Evolutionary conservation across 1,140 invertebrate species (phyloP).

Genomic region (Colletes gigas): DNA sequence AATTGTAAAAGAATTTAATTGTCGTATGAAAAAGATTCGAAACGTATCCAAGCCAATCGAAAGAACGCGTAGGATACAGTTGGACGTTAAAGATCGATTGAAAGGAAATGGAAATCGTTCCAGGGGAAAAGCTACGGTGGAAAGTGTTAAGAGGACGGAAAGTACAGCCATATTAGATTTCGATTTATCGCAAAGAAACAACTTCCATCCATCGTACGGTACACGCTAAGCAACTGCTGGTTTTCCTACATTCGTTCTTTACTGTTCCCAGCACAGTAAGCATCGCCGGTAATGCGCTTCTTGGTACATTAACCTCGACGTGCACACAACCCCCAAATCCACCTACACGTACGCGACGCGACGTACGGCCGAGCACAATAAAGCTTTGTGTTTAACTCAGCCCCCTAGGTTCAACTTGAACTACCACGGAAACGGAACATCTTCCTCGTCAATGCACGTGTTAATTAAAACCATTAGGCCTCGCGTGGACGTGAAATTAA

Average conservation of each 20-base stretch:
- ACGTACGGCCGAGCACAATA: constrained; percentile 54
- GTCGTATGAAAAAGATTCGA: too few relatives aligned
- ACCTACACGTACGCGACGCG: constrained; percentile 1
- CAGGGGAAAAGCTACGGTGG: neutral
- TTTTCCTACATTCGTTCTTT: constrained; percentile 56
- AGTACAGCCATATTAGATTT: neutral
- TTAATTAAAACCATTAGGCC: constrained; percentile 35
- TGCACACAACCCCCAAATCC: constrained; percentile 16
- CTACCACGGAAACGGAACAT: constrained; percentile 39
- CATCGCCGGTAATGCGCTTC: constrained; percentile 75
- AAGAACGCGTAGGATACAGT: neutral
- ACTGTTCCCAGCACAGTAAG: constrained; percentile 61
- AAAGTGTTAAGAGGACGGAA: neutral
- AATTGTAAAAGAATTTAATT: too few relatives aligned
- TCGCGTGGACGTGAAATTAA: neutral
- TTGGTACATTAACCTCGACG: constrained; percentile 76
- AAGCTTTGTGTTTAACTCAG: constrained; percentile 27
- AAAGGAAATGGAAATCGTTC: neutral
- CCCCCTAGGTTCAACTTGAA: constrained; percentile 21
- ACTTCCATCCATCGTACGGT: neutral
- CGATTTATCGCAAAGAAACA: constrained; percentile 21
- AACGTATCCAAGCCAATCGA: too few relatives aligned
- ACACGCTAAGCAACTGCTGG: constrained; percentile 23
- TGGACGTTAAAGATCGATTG: neutral
- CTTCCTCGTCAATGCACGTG: constrained; percentile 44